Conservation (phyloP, 2,888 invertebrate species). For the Palloptera scutellata region DNA sequence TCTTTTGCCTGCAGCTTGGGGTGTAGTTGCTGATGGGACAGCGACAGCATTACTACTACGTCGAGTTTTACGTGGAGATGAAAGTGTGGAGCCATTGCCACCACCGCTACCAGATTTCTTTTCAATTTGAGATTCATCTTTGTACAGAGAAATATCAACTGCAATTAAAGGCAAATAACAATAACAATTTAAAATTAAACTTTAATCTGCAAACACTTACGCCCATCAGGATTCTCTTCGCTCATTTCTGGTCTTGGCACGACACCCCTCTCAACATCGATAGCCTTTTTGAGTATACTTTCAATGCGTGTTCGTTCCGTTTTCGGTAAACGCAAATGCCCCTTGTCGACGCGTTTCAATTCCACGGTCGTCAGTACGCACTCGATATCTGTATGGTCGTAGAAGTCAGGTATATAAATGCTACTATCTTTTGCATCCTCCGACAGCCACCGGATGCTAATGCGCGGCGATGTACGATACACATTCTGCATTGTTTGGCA, state of each 20-base stretch:
- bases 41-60: slow-evolving; percentile 34
- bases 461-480: slow-evolving; percentile 83
- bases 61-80: slow-evolving; percentile 37
- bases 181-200: slow-evolving; percentile 12
- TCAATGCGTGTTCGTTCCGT: slow-evolving; percentile 81
- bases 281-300: slow-evolving; percentile 83
- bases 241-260: slow-evolving; percentile 72
- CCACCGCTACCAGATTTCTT: slow-evolving; percentile 40
- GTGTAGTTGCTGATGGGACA: slow-evolving; percentile 27
- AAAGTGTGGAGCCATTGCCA: slow-evolving; percentile 24
- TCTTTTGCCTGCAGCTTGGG: slow-evolving; percentile 31
- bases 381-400: slow-evolving; percentile 89
- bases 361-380: slow-evolving; percentile 88
- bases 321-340: slow-evolving; percentile 74
- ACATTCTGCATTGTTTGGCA: slow-evolving; percentile 92
- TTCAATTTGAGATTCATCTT: slow-evolving; percentile 82
- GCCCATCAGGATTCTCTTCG: slow-evolving; percentile 85
- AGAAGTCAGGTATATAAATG: slow-evolving; percentile 88
- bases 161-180: slow-evolving; percentile 47
- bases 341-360: slow-evolving; percentile 76
- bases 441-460: slow-evolving; percentile 90
- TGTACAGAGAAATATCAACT: slow-evolving; percentile 86
- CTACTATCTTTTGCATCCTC: slow-evolving; percentile 67
- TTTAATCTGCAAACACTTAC: slow-evolving; percentile 67
- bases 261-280: slow-evolving; percentile 81